These are phyloP conservation scores for Melanchra persicariae DNA, from an alignment of 2,888 invertebrate species.

Conservation along the genomic window DNA sequence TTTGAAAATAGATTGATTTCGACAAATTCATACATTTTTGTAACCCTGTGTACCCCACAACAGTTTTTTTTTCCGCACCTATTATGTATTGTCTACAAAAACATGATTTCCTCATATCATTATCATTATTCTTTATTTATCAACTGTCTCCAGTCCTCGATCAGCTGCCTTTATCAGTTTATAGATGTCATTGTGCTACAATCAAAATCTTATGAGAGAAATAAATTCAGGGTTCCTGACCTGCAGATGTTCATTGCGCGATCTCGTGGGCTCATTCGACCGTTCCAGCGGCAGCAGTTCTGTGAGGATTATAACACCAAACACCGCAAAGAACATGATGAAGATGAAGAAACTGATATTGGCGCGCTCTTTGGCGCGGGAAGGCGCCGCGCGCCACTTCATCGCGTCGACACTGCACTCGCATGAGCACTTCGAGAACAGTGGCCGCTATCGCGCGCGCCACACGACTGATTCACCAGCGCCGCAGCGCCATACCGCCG, in stretches of 20 bases:
- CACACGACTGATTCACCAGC: conserved; percentile 79
- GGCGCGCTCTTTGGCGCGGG: conserved; percentile 94
- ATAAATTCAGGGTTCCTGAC: conserved; percentile 73
- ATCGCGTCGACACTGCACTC: conserved; percentile 78
- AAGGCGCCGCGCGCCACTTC: conserved; percentile 89
- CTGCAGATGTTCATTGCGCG: conserved; percentile 94
- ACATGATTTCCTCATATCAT: too few species aligned
- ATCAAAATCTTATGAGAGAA: conserved; percentile 20
- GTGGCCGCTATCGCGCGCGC: conserved; percentile 74
- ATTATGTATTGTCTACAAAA: conserved; percentile 11
- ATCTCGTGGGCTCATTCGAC: conserved; percentile 90
- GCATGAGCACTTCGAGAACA: conserved; percentile 76
- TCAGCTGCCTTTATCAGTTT: not conserved
- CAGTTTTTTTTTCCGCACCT: conserved; percentile 6
- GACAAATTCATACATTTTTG: not conserved
- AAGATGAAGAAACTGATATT: conserved; percentile 97
- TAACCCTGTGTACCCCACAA: conserved; percentile 1
- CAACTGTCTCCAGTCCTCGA: not conserved
- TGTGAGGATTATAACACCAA: conserved; percentile 96
- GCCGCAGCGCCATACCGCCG: conserved; percentile 74
- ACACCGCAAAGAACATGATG: conserved; percentile 97
- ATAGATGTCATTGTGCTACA: conserved; percentile 9
- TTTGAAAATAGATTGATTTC: not conserved
- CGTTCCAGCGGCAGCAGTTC: conserved; percentile 93
- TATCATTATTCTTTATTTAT: not conserved